Conservation (phyloP, 2,113 vertebrate species). For the Calidris pugnax region DNA sequence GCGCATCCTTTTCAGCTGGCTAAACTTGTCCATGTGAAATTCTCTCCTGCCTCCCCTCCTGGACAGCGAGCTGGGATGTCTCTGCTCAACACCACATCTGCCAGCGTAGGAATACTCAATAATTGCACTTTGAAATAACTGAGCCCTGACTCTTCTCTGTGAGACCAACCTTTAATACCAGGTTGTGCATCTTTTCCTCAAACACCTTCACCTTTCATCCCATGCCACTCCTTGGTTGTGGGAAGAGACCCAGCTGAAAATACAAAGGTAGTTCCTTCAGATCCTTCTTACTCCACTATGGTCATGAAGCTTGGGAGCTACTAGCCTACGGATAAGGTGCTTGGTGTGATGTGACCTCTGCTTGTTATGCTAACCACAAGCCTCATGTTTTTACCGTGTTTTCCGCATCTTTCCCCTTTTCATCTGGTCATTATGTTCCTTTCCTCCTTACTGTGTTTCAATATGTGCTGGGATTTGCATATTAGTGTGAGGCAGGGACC, state of each 20-base stretch:
- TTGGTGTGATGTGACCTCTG: not conserved
- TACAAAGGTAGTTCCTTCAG: not conserved
- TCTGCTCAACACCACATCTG: not conserved
- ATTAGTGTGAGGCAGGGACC: not conserved
- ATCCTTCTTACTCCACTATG: not conserved
- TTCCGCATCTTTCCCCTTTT: not conserved
- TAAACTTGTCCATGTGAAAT: not conserved
- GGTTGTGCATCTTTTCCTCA: not conserved
- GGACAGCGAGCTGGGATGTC: not conserved
- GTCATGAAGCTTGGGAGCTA: not conserved
- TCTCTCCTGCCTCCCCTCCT: not conserved
- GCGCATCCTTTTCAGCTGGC: not conserved
- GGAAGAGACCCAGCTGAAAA: not conserved
- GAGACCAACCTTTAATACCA: not conserved
- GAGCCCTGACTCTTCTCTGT: not conserved
- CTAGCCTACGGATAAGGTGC: not conserved
- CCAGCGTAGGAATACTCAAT: not conserved
- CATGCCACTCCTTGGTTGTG: not conserved
- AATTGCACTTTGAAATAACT: not conserved
- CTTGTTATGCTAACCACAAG: not conserved
- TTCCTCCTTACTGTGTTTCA: not conserved
- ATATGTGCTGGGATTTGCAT: not conserved
- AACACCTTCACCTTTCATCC: not conserved
- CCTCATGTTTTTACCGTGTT: not conserved
- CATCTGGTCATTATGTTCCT: not conserved